Percentiles rank a stretch among this genome's conserved stretches.
These are phyloP conservation scores for Agrotis puta DNA, from an alignment of 2,888 invertebrate genomes.

Conservation along the genomic window DNA sequence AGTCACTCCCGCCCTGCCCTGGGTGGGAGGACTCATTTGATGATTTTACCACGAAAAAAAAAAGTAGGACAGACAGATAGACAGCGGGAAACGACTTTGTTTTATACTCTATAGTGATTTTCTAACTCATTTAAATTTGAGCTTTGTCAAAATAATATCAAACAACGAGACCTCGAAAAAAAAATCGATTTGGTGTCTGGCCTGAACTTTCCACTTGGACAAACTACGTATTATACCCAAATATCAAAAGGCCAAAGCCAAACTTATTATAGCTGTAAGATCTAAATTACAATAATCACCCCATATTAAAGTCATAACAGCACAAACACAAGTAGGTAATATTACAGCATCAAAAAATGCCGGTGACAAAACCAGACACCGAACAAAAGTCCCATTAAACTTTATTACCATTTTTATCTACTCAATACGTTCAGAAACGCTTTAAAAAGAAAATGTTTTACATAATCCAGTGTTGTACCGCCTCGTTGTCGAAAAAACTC, in stretches of 20 bases:
- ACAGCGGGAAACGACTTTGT: too few relatives aligned
- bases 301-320: conserved; percentile 21
- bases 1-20: too few relatives aligned
- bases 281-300: conserved; percentile 20
- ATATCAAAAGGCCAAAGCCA: neutral
- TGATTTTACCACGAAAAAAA: too few relatives aligned
- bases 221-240: neutral
- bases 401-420: conserved; percentile 63
- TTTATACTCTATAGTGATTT: too few relatives aligned
- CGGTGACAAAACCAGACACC: conserved; percentile 33
- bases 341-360: conserved; percentile 31
- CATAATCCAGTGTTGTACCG: conserved; percentile 51
- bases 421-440: conserved; percentile 37
- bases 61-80: too few relatives aligned
- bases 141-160: too few relatives aligned
- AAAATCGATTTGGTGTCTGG: neutral
- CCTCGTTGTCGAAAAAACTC: conserved; percentile 62
- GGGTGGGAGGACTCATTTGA: too few relatives aligned
- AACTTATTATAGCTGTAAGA: neutral
- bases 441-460: conserved; percentile 59
- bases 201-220: neutral
- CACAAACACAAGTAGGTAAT: conserved; percentile 1
- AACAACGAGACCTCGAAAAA: neutral
- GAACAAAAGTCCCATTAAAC: conserved; percentile 51
- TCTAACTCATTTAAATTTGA: too few relatives aligned